Evolutionary conservation across 2,888 invertebrate genomes (phyloP).

Genomic region (Sicus ferrugineus): DNA sequence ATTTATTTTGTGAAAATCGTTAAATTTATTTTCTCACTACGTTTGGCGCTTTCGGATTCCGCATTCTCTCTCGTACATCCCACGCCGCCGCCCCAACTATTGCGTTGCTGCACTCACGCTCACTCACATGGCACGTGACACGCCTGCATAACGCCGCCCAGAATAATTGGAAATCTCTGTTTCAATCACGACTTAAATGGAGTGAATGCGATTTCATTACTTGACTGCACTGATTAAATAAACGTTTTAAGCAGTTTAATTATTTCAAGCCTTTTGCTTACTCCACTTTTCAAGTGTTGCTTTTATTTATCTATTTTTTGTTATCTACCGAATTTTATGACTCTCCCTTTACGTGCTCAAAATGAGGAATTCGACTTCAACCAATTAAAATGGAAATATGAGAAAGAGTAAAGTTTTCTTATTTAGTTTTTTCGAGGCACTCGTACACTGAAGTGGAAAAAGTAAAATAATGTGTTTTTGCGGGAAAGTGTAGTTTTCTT

Average conservation of each 20-base stretch:
- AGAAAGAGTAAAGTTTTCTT: neutral
- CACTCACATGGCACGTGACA: constrained; percentile 3
- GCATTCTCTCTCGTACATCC: neutral
- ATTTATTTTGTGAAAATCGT: too few relatives aligned
- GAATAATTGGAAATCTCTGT: neutral
- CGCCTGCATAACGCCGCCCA: neutral
- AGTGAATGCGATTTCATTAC: neutral
- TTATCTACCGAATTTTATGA: neutral
- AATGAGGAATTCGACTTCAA: neutral
- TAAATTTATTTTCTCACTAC: neutral
- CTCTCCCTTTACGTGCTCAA: neutral
- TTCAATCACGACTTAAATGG: neutral
- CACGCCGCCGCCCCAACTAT: neutral
- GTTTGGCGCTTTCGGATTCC: neutral
- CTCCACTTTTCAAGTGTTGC: neutral
- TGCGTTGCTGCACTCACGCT: neutral
- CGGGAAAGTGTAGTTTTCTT: too few relatives aligned
- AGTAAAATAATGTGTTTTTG: too few relatives aligned
- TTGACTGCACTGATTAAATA: neutral
- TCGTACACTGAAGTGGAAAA: too few relatives aligned
- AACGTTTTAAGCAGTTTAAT: neutral
- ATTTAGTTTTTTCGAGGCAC: neutral
- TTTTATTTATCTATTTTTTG: neutral
- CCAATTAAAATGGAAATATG: too few relatives aligned
- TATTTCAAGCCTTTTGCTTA: neutral